Conservation (phyloP, 2,797 vertebrate species). For the Acanthurus tractus region DNA sequence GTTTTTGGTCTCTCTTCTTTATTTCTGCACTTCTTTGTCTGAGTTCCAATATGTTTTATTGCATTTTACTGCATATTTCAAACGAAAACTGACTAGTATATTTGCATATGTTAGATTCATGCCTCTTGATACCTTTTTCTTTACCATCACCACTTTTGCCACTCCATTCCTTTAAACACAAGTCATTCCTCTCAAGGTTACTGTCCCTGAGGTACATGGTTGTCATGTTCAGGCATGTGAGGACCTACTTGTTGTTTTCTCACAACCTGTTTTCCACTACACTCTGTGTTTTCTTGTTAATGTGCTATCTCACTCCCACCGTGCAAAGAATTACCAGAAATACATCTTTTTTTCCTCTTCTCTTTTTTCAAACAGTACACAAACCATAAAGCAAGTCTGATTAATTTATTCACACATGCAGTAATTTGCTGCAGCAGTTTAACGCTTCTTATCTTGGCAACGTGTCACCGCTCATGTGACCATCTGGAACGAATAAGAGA, state of each 20-base stretch:
- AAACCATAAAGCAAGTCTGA: neutral
- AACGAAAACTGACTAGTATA: neutral
- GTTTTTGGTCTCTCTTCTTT: neutral
- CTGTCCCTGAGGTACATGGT: slow-evolving; percentile 12
- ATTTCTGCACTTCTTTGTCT: neutral
- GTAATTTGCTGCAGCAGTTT: neutral
- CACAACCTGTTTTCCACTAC: slow-evolving; percentile 36
- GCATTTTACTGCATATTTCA: neutral
- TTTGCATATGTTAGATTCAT: neutral
- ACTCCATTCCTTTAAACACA: slow-evolving; percentile 24
- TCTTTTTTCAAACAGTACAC: neutral
- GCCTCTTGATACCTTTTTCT: neutral
- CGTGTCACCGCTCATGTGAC: neutral
- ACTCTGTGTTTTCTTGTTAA: neutral
- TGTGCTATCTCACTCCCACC: slow-evolving; percentile 1
- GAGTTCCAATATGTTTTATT: neutral
- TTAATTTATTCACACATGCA: neutral
- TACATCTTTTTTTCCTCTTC: neutral
- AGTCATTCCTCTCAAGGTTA: slow-evolving; percentile 15
- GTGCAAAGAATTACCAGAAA: neutral
- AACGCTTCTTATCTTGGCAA: neutral
- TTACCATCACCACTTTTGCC: neutral
- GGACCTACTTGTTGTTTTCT: slow-evolving; percentile 5
- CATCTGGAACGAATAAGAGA: neutral
- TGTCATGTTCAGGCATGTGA: slow-evolving; percentile 67